Conservation (phyloP, 1,140 invertebrate genomes). For the Drosophila mayri region DNA sequence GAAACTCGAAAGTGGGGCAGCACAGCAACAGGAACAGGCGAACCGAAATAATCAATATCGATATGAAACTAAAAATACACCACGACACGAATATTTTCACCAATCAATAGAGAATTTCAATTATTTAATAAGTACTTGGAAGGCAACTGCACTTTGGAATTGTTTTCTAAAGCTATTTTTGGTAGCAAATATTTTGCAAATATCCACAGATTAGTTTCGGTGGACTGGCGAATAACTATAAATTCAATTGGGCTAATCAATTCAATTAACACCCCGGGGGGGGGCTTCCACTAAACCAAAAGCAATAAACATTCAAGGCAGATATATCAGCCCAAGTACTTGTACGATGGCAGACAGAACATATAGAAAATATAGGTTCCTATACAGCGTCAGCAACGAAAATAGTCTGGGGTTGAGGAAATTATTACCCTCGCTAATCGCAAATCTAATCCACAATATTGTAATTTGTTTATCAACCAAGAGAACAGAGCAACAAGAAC, state of each 20-base stretch:
- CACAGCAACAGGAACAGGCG: conserved; percentile 11
- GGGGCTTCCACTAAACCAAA: conserved; percentile 23
- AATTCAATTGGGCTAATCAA: conserved; percentile 24
- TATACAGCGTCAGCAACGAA: conserved; percentile 65
- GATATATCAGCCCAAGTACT: conserved; percentile 18
- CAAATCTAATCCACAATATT: conserved; percentile 65
- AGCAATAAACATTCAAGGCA: conserved; percentile 34
- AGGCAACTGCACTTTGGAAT: conserved; percentile 8
- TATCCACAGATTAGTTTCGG: background rate
- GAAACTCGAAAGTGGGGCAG: conserved; percentile 34
- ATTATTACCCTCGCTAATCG: conserved; percentile 30
- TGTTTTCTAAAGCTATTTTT: conserved; percentile 19
- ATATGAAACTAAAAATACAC: conserved; percentile 30
- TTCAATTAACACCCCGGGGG: conserved; percentile 36
- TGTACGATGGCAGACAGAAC: conserved; percentile 11
- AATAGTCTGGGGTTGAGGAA: conserved; percentile 56
- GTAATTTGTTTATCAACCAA: conserved; percentile 69
- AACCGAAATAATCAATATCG: conserved; percentile 45
- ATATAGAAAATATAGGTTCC: conserved; percentile 5
- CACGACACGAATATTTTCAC: conserved; percentile 11
- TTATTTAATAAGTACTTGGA: conserved; percentile 19
- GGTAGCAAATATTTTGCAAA: background rate
- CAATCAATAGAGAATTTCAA: conserved; percentile 30
- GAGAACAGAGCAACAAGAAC: conserved; percentile 13
- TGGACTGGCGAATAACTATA: conserved; percentile 3